Base-by-base conservation (phyloP, 2,113 vertebrate genomes). In the Zosterops lateralis region DNA sequence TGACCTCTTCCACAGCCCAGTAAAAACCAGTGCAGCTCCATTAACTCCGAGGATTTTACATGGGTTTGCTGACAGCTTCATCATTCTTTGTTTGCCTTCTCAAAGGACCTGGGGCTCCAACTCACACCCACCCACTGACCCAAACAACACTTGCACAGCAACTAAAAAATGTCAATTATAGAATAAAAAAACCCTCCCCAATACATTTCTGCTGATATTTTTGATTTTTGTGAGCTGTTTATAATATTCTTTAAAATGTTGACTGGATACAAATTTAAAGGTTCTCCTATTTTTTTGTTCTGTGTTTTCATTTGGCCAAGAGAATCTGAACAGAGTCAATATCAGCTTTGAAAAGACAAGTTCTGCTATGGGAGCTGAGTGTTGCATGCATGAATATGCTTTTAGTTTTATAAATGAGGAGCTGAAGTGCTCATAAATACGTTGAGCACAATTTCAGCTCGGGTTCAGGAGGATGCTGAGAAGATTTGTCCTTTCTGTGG, bases 171-270 rank as follows among this genome's bases (percentile, higher is more conserved):
- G 18, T 10, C 31, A 53, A 1, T 45, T 36, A 9, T 47, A 28
- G 12, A 5, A 25, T 75, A 3, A 81, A 42, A 21, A 3, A 4
- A 0, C 3, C 12, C 13, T 13, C 40, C 42, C 48, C 9, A 5
- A 14, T 28, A 22, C 13, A 4, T 7, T 53, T 61, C 36, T 16
- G 21, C 44, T 20, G 44, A 75, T 22, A 18, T 29, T 64, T 67
- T 50, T 40, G 2, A 26, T 67, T 67, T 4, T 21, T 86, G 64
- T 11, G 36, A 68, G 19, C 53, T 22, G 3, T 51, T 91, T 57
- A 17, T 28, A 84, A 44, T 36, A 31, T 36, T 25, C 36, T 44
- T 14, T 10, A 28, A 14, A 6, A 2, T 47, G 12, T 15, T 81
- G 17, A 15, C 9, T 75, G 45, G 19, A 28, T 73, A 6, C 2